Evolutionary conservation across 1,140 invertebrate genomes (phyloP), one percentile per base, ranked within the genome.

Genomic region (Scylla paramamosain): DNA sequence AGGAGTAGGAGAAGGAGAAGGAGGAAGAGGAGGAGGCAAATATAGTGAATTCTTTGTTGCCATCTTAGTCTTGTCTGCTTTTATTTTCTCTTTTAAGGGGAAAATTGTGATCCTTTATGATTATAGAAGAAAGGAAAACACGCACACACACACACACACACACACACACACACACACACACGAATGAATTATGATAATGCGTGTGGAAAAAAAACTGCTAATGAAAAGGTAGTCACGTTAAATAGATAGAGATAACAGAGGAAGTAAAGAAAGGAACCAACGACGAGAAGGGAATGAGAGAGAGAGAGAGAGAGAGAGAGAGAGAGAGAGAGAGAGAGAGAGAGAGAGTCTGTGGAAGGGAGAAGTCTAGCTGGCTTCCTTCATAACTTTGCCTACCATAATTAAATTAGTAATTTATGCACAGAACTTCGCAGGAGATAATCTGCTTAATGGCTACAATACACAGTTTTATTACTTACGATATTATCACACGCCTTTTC

Each of bases 81-180:
- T 1, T 77, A 77, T n/a, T n/a, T 77, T n/a, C 25, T 20, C n/a
- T 77, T n/a, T 39, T 39, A 39, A 39, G 67, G 3, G n/a, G 20
- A n/a, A 77, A 77, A 77, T 77, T n/a, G 20, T 59, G 52, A 16
- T 59, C 2, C 10, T 20, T 16, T 20, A 20, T 59, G 52, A 59
- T 20, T 59, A 39, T 39, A 59, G 52, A 59, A 86, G 12, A 87
- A 16, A 87, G 6, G 29, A 16, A 87, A 16, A 87, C 86, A 87
- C 86, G 32, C 86, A 86, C 86, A 87, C 86, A 87, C 45, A 87
- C 86, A 87, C 86, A 87, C 86, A 87, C 86, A 87, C 86, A 87
- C 86, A 87, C 86, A 87, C 28, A 87, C 86, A 31, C 86, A 31
- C 86, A 87, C 86, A 87, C 86, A 87, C 86, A 87, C 45, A 87